phyloP scores from a whole-genome alignment of 1,140 invertebrate genomes.

The Drosophila punjabiensis region DNA sequence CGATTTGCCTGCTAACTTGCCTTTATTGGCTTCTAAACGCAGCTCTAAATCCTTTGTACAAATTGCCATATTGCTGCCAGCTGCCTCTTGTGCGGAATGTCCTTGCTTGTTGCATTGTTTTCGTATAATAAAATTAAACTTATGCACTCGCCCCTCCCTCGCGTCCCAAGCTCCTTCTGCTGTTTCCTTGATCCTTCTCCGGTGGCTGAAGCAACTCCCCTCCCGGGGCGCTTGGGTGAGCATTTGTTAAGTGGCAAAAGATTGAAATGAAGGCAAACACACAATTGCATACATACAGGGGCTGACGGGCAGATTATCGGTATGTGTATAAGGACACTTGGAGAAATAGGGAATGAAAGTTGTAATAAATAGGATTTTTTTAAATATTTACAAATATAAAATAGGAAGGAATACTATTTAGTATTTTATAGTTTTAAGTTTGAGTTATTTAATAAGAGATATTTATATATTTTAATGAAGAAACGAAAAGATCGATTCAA shows the following conservation, averaged over 20 bases:
- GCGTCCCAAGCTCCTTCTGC: neutral
- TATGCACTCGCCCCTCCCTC: conserved; percentile 59
- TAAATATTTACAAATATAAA: too few species aligned
- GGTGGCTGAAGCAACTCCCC: conserved; percentile 7
- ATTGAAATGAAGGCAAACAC: conserved; percentile 78
- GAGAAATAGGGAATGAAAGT: neutral
- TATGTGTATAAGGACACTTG: conserved; percentile 6
- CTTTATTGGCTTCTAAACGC: conserved; percentile 81
- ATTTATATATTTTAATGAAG: too few species aligned
- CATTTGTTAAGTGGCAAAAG: conserved; percentile 82
- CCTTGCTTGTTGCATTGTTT: conserved; percentile 76
- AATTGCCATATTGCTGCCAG: conserved; percentile 67
- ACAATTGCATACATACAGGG: conserved; percentile 28
- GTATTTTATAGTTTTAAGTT: too few species aligned
- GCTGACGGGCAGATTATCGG: conserved; percentile 73
- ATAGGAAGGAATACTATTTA: too few species aligned
- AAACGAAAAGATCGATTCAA: too few species aligned
- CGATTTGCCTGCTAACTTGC: conserved; percentile 65
- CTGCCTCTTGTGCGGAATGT: conserved; percentile 33
- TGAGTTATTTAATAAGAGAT: too few species aligned
- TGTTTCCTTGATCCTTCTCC: conserved; percentile 5
- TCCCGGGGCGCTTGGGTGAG: conserved; percentile 52
- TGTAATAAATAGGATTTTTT: neutral
- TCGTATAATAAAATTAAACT: conserved; percentile 83
- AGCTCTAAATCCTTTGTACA: conserved; percentile 77